phyloP scores from a whole-genome alignment of 2,888 invertebrate species.

The Drosophila pseudotakahashii region DNA sequence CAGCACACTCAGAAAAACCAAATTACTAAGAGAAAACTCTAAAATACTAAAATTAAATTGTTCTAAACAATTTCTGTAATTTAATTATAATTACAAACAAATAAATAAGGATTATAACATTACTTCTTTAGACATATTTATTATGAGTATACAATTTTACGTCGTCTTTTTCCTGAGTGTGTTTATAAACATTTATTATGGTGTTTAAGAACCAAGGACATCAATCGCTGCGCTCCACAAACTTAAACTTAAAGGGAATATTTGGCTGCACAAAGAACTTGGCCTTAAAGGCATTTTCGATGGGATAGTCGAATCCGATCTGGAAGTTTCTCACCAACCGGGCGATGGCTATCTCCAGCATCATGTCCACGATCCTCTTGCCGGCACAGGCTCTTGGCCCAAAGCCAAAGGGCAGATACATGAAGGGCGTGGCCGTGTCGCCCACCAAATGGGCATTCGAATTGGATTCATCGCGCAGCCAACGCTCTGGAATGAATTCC shows the following conservation, averaged over 20 bases:
- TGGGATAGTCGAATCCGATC: conserved; percentile 83
- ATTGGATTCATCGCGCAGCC: conserved; percentile 85
- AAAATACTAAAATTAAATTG: too few relatives aligned
- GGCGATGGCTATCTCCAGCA: conserved; percentile 86
- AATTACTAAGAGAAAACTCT: too few relatives aligned
- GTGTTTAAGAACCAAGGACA: background rate
- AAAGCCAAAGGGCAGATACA: conserved; percentile 81
- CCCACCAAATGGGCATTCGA: conserved; percentile 49
- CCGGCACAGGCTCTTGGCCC: conserved; percentile 88
- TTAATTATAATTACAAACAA: too few relatives aligned
- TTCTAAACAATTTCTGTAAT: too few relatives aligned
- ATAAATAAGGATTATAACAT: too few relatives aligned
- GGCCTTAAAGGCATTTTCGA: conserved; percentile 75
- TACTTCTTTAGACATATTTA: too few relatives aligned
- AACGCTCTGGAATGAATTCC: conserved; percentile 90
- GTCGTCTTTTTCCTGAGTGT: conserved; percentile 2
- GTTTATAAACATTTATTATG: background rate
- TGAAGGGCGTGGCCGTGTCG: conserved; percentile 71
- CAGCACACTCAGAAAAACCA: background rate
- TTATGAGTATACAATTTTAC: too few relatives aligned
- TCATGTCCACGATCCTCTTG: conserved; percentile 89
- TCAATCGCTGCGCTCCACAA: conserved; percentile 68
- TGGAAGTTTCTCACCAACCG: conserved; percentile 84
- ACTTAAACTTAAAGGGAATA: conserved; percentile 83
- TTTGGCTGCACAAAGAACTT: conserved; percentile 81